Percentiles rank a stretch among this genome's conserved stretches.
Evolutionary conservation across 2,113 vertebrate genomes (phyloP).

Genomic region (Nettapus auritus): DNA sequence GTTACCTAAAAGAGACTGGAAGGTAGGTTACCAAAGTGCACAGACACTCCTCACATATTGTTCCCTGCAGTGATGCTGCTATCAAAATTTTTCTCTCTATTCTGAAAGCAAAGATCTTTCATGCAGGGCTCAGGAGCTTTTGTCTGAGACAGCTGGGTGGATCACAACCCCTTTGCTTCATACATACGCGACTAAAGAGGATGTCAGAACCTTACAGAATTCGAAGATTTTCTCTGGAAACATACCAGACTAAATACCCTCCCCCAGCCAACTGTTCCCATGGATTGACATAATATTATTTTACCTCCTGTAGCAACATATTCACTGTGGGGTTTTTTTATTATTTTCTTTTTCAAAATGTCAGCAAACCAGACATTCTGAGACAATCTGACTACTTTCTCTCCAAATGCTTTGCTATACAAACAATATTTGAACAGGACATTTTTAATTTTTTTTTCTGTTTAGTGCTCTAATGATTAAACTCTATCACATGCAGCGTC

Average conservation of each 20-base stretch:
- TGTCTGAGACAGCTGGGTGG: slow-evolving; percentile 46
- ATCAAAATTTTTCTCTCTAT: background rate
- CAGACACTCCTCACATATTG: background rate
- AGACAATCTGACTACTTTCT: background rate
- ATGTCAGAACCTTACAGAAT: slow-evolving; percentile 44
- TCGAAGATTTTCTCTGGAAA: slow-evolving; percentile 41
- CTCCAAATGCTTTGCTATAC: background rate
- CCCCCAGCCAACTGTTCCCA: slow-evolving; percentile 37
- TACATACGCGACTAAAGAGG: background rate
- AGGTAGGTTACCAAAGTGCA: background rate
- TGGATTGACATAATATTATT: slow-evolving; percentile 21
- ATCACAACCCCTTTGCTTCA: slow-evolving; percentile 1
- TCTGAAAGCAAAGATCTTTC: background rate
- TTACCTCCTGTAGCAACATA: slow-evolving; percentile 38
- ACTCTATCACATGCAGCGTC: background rate
- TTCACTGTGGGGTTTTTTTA: background rate
- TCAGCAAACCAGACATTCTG: background rate
- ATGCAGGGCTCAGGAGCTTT: background rate
- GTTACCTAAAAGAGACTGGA: background rate
- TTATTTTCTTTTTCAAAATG: background rate
- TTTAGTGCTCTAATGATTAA: background rate
- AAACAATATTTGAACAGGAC: background rate
- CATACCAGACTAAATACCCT: background rate
- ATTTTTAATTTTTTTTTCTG: background rate
- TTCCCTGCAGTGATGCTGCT: background rate